Base-by-base conservation (phyloP, 2,797 vertebrate species). In the Oreochromis mossambicus region DNA sequence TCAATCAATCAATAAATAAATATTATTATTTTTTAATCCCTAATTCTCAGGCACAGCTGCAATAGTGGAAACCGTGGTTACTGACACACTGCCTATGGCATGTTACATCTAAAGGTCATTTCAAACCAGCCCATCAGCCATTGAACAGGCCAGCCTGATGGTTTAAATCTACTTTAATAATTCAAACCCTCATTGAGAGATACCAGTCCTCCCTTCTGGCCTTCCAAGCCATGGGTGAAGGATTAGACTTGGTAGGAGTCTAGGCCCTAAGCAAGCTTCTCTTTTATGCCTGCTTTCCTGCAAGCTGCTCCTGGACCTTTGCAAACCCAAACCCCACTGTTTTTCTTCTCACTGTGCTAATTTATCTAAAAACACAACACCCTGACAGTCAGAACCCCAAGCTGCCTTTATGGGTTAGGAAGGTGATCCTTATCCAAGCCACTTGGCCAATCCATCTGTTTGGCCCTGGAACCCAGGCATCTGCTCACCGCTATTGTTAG, bases 401-500 rank as follows among this genome's bases (percentile, higher is more conserved):
- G 91, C 93, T 90, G 94, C 93, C 92, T 93, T 93, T 86, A 90
- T 79, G 88, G 92, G 93, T 90, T 88, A 87, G 91, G 54, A 90
- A 92, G 94, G 91, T 93, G 92, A 94, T 94, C 92, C 87, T 95
- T 95, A 94, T 95, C 96, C 95, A 96, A 94, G 91, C 94, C 92
- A 94, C 95, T 94, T 92, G 93, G 95, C 86, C 83, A 86, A 91
- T 95, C 96, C 96, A 96, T 96, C 95, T 96, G 96, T 95, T 96
- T 96, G 95, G 96, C 96, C 90, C 88, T 80, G 83, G 88, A 95
- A 92, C 90, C 83, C 82, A 79, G 94, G 95, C 96, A 96, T 95
- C 96, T 96, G 96, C 93, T 96, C 90, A 87, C 89, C 84, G 93
- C 95, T 95, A 96, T 96, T 96, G 96, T 96, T 94, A 93, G 94